phyloP scores from a whole-genome alignment of 2,797 vertebrate species.

The Alcedo quadribrachys region DNA sequence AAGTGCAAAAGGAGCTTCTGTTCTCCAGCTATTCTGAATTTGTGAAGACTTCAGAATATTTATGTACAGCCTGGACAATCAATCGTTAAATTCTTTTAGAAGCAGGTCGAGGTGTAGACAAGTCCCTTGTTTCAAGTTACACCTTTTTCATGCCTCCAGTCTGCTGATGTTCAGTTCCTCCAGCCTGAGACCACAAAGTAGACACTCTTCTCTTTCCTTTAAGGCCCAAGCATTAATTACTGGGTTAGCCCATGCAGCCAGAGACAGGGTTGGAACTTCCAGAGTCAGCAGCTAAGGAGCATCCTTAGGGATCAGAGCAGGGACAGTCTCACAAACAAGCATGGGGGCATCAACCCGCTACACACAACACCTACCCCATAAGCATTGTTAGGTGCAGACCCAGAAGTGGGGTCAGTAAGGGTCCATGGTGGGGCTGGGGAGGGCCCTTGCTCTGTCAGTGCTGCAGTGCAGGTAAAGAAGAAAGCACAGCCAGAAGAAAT shows the following conservation, averaged over 20 bases:
- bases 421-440: background rate
- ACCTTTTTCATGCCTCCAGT: background rate
- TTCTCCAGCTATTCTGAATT: background rate
- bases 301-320: background rate
- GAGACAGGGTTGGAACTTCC: background rate
- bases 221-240: background rate
- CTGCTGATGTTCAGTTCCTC: background rate
- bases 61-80: background rate
- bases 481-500: background rate
- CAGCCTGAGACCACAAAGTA: background rate
- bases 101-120: background rate
- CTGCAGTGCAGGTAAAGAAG: background rate
- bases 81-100: background rate
- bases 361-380: background rate
- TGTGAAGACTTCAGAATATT: background rate
- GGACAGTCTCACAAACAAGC: accelerated
- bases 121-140: background rate
- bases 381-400: background rate
- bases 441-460: background rate
- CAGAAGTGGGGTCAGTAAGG: background rate
- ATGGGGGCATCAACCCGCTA: accelerated
- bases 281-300: background rate
- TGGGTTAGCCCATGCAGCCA: accelerated
- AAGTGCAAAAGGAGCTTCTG: background rate
- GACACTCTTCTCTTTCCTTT: background rate